phyloP scores from a whole-genome alignment of 1,140 invertebrate genomes.

The Drosophila insularis region DNA sequence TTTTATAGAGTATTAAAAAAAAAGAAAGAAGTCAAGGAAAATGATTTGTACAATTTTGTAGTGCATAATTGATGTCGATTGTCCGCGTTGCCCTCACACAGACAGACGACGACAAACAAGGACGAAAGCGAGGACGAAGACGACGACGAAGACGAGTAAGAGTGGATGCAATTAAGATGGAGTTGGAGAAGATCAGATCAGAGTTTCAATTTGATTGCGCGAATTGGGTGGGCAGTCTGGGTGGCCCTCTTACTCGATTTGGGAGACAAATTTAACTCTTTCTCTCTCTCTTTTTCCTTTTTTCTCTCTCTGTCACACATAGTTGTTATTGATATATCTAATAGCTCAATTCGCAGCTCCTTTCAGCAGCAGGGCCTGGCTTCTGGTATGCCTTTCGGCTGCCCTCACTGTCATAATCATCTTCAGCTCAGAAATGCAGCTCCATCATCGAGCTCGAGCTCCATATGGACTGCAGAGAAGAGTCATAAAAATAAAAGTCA shows the following conservation, averaged over 20 bases:
- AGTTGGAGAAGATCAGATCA: background rate
- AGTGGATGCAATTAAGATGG: conserved; percentile 34
- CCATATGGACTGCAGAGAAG: background rate
- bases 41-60: conserved; percentile 72
- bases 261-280: too few species aligned
- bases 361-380: conserved; percentile 1
- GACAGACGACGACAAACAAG: too few species aligned
- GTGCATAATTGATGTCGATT: conserved; percentile 66
- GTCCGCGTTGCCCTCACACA: conserved; percentile 17
- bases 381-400: too few species aligned
- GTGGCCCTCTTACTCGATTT: background rate
- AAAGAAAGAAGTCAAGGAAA: conserved; percentile 13
- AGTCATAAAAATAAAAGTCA: conserved; percentile 78
- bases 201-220: background rate
- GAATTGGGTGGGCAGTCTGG: conserved; percentile 12
- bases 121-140: too few species aligned
- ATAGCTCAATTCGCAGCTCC: conserved; percentile 71
- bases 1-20: too few species aligned
- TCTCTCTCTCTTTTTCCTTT: background rate
- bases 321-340: conserved; percentile 30
- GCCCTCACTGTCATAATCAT: background rate
- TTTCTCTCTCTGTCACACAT: background rate
- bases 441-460: background rate
- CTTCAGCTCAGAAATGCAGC: too few species aligned
- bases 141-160: background rate